phyloP scores from a whole-genome alignment of 2,113 vertebrate species.

The Turnix velox region DNA sequence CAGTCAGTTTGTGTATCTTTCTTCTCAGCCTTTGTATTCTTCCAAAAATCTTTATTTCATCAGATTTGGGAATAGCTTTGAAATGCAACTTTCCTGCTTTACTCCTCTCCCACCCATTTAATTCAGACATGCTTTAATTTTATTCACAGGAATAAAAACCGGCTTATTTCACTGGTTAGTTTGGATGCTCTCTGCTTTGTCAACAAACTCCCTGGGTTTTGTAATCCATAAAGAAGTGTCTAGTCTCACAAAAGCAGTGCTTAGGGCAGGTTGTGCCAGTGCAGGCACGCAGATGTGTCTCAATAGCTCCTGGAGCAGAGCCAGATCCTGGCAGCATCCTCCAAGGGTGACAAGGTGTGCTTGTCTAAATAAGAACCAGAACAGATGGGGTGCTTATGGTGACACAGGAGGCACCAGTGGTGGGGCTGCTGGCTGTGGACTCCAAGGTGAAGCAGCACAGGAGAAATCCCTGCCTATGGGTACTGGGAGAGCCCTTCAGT shows the following conservation, averaged over 20 bases:
- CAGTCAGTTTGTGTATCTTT: not conserved
- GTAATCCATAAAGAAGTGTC: not conserved
- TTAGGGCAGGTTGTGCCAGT: not conserved
- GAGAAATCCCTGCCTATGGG: not conserved
- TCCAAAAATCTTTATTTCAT: not conserved
- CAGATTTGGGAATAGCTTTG: not conserved
- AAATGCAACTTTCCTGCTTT: not conserved
- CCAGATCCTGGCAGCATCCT: not conserved
- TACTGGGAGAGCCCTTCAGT: not conserved
- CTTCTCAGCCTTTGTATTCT: not conserved
- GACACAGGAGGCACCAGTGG: not conserved
- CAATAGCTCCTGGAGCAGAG: not conserved
- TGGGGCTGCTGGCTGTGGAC: fast-evolving
- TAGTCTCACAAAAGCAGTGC: not conserved
- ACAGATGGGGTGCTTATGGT: not conserved
- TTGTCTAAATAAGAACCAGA: not conserved
- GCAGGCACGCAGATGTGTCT: not conserved
- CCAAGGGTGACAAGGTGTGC: not conserved
- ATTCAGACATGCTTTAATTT: not conserved
- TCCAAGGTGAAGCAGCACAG: not conserved
- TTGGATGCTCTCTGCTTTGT: not conserved
- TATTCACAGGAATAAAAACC: not conserved
- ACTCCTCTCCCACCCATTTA: no score
- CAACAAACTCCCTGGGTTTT: not conserved
- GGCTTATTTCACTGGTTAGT: not conserved